phyloP scores from a whole-genome alignment of 2,797 vertebrate genomes.

The Rhabdomys pumilio region DNA sequence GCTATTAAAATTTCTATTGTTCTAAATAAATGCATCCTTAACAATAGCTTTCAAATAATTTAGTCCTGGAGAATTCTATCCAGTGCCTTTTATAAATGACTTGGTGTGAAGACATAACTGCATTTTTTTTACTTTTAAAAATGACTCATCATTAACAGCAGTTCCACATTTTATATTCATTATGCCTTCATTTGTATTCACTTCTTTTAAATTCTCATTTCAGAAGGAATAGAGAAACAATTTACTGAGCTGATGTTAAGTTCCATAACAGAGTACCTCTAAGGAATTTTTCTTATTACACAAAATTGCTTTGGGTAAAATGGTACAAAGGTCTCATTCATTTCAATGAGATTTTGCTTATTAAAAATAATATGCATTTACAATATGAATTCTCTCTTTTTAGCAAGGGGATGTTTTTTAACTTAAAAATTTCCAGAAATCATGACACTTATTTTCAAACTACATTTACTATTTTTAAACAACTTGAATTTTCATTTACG shows the following conservation, averaged over 20 bases:
- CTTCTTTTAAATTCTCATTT: constrained; percentile 79
- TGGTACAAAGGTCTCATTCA: constrained; percentile 86
- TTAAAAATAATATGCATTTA: constrained; percentile 84
- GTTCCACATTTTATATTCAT: constrained; percentile 58
- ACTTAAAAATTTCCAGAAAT: constrained; percentile 64
- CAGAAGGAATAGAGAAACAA: constrained; percentile 79
- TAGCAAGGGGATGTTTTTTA: constrained; percentile 61
- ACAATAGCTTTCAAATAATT: constrained; percentile 38
- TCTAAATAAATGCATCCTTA: constrained; percentile 14
- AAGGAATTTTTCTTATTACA: constrained; percentile 85
- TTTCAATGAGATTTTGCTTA: constrained; percentile 85
- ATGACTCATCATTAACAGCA: constrained; percentile 64
- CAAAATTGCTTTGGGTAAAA: constrained; percentile 87
- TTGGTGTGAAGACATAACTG: constrained; percentile 39
- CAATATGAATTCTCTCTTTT: constrained; percentile 69
- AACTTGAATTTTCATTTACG: background rate
- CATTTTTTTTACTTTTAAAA: constrained; percentile 61
- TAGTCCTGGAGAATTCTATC: background rate
- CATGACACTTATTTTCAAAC: background rate
- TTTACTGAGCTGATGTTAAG: constrained; percentile 78
- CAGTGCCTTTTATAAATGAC: constrained; percentile 36
- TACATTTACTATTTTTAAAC: constrained; percentile 2
- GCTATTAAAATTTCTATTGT: background rate
- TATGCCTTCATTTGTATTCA: constrained; percentile 73
- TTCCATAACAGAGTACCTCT: constrained; percentile 77